Base-by-base conservation (phyloP, 2,113 vertebrate genomes). In the Antechinus flavipes region DNA sequence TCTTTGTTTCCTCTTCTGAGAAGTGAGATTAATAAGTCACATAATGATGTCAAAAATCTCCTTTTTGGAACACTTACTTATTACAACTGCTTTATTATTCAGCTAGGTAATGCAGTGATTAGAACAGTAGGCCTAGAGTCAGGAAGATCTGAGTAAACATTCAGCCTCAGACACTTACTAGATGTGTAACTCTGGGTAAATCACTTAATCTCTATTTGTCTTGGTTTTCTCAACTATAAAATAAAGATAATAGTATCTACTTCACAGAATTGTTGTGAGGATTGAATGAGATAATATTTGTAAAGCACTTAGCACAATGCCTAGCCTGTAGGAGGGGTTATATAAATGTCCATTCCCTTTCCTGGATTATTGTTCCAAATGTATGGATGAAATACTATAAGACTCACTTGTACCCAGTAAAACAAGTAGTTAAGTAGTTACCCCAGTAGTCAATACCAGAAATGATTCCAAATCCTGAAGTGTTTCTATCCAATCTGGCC, bases 1-100 rank as follows among this genome's bases (percentile, higher is more conserved):
- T 27, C 52, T 94, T 47, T 25, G 76, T 52, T 47, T 93, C 49
- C 94, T 93, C 42, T n/a, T 92, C 50, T 91, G n/a, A 55, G 30
- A 92, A 90, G 47, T 54, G 3, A 19, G 3, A 0, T 27, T 16
- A 56, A 7, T 14, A 8, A 90, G 23, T 90, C 14, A 76, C n/a
- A n/a, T n/a, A 76, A 76, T n/a, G 16, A 19, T 19, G n/a, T 76
- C 1, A n/a, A n/a, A 76, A n/a, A 76, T n/a, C 14, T 14, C 35
- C n/a, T 76, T 30, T 19, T 19, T 76, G 16, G 35, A 76, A 76
- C 4, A n/a, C 35, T 76, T 76, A n/a, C 35, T n/a, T 16, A n/a
- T 76, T 76, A 14, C 14, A 19, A 76, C 14, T 76, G 19, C 30
- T n/a, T 76, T 2, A 76, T 19, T 76, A n/a, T 35, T 76, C 61